These are phyloP conservation scores for Tetranychus piercei DNA, from an alignment of 2,888 invertebrate species.

Conservation along the genomic window DNA sequence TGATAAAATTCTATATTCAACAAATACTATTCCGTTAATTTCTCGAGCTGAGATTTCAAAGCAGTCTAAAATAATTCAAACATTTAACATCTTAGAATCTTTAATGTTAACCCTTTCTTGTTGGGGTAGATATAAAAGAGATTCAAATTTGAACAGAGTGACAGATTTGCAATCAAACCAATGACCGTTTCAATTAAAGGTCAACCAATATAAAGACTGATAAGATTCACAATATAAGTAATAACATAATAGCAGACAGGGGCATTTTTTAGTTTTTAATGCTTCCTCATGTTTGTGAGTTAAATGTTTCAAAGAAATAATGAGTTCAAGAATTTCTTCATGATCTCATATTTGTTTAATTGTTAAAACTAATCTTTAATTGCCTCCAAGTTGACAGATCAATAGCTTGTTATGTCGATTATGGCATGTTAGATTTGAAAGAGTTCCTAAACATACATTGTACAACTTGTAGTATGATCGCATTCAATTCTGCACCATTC, in stretches of 20 bases:
- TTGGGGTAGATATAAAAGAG: constrained; percentile 78
- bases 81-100: constrained; percentile 59
- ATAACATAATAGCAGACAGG: constrained; percentile 79
- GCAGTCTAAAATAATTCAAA: constrained; percentile 95
- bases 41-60: constrained; percentile 90
- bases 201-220: constrained; percentile 93
- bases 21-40: constrained; percentile 73
- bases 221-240: constrained; percentile 72
- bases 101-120: constrained; percentile 83
- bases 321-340: constrained; percentile 98
- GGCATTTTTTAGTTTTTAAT: constrained; percentile 91
- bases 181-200: constrained; percentile 91
- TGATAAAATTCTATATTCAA: too few relatives aligned
- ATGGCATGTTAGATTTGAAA: constrained; percentile 97
- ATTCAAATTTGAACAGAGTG: constrained; percentile 81
- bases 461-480: too few relatives aligned
- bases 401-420: constrained; percentile 90
- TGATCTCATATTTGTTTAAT: constrained; percentile 78
- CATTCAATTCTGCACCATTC: constrained; percentile 78
- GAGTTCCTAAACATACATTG: constrained; percentile 92
- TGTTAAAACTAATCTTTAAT: constrained; percentile 84
- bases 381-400: constrained; percentile 76
- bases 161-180: constrained; percentile 87
- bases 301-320: constrained; percentile 83
- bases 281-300: constrained; percentile 90